Evolutionary conservation across 2,888 invertebrate species (phyloP).

Genomic region (Monopis laevigella): DNA sequence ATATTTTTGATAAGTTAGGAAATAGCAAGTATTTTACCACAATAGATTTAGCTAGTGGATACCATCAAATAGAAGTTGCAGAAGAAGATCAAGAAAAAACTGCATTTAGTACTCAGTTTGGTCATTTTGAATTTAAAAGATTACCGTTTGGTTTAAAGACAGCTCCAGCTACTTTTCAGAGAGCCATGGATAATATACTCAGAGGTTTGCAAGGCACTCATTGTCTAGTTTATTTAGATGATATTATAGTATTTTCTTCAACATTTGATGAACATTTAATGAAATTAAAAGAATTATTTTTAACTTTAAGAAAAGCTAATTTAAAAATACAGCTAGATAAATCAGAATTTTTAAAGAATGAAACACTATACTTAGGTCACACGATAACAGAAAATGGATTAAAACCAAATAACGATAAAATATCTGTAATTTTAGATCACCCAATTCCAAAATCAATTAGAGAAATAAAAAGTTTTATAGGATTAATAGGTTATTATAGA

Average conservation of each 20-base stretch:
- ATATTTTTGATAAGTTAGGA: slow-evolving; percentile 33
- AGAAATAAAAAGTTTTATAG: slow-evolving; percentile 24
- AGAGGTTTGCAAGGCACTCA: slow-evolving; percentile 27
- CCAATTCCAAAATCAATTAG: slow-evolving; percentile 15
- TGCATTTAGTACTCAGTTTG: slow-evolving; percentile 28
- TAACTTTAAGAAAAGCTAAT: slow-evolving; percentile 19
- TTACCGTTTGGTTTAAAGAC: slow-evolving; percentile 35
- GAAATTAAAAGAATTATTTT: slow-evolving; percentile 21
- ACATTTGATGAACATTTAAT: slow-evolving; percentile 21
- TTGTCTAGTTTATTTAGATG: slow-evolving; percentile 31
- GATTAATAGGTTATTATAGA: slow-evolving; percentile 28
- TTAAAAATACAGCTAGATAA: slow-evolving; percentile 22
- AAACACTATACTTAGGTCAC: slow-evolving; percentile 21
- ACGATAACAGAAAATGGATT: slow-evolving; percentile 17
- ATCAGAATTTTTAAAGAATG: slow-evolving; percentile 20
- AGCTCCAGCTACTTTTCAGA: slow-evolving; percentile 37
- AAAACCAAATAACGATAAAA: slow-evolving; percentile 18
- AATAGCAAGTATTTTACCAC: slow-evolving; percentile 31
- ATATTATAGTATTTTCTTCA: slow-evolving; percentile 27
- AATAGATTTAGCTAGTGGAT: slow-evolving; percentile 34
- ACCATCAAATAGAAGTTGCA: slow-evolving; percentile 29
- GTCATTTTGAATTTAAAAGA: slow-evolving; percentile 30
- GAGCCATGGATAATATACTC: slow-evolving; percentile 33
- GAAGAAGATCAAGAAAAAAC: slow-evolving; percentile 28
- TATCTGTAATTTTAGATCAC: slow-evolving; percentile 13